Evolutionary conservation across 1,140 invertebrate genomes (phyloP).

Genomic region (Drosophila albomicans): DNA sequence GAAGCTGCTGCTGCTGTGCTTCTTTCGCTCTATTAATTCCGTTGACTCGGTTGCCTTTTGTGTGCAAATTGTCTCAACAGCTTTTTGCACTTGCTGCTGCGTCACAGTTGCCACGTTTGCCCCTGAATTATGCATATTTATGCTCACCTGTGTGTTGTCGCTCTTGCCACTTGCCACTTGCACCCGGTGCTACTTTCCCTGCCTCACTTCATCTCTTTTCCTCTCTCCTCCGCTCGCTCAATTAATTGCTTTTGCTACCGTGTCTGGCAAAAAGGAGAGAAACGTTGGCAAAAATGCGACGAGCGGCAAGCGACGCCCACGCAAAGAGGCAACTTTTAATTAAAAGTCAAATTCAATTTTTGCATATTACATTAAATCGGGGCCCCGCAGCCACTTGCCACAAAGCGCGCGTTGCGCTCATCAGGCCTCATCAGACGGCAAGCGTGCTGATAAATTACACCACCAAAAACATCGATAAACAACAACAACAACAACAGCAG

Average conservation of each 20-base stretch:
- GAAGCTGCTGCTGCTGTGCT: conserved; percentile 15
- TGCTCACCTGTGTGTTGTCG: conserved; percentile 59
- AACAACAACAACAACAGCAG: conserved; percentile 11
- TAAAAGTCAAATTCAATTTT: conserved; percentile 81
- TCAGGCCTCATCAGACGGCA: conserved; percentile 22
- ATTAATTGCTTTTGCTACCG: conserved; percentile 72
- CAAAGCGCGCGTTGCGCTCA: conserved; percentile 9
- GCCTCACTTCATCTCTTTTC: background rate
- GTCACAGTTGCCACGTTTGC: conserved; percentile 40
- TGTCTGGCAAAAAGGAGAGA: conserved; percentile 30
- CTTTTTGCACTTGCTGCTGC: conserved; percentile 33
- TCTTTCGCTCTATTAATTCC: conserved; percentile 40
- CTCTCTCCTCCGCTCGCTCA: conserved; percentile 24
- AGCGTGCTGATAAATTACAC: conserved; percentile 48
- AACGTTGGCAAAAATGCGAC: conserved; percentile 39
- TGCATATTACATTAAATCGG: conserved; percentile 68
- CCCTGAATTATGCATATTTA: conserved; percentile 74
- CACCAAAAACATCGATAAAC: background rate
- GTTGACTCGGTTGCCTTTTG: conserved; percentile 18
- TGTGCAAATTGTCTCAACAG: conserved; percentile 39
- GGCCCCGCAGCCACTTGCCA: conserved; percentile 43
- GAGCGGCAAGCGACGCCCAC: conserved; percentile 34
- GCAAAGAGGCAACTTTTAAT: conserved; percentile 65
- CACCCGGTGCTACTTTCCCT: background rate
- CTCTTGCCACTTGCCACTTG: conserved; percentile 21